A percentile compares a stretch with the other conserved stretches of the same genome.
Evolutionary conservation across 2,888 invertebrate species (phyloP).

Genomic region (Brachypterus glaber): DNA sequence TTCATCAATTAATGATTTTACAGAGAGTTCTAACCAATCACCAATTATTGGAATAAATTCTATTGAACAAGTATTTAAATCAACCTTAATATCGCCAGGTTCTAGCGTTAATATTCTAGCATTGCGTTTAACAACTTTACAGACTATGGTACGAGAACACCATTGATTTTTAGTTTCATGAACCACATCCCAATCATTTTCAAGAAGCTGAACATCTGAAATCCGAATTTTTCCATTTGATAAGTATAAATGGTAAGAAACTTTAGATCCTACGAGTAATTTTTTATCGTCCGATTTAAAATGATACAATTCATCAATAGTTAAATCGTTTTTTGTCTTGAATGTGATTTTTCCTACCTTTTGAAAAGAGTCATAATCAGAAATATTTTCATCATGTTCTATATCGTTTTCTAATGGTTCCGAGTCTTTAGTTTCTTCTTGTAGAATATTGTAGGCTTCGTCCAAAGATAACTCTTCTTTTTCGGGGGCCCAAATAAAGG

Average conservation of each 20-base stretch:
- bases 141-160: slow-evolving; percentile 34
- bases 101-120: slow-evolving; percentile 39
- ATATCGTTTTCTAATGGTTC: slow-evolving; percentile 4
- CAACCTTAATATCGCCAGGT: slow-evolving; percentile 47
- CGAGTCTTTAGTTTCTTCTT: slow-evolving; percentile 13
- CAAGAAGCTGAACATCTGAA: slow-evolving; percentile 35
- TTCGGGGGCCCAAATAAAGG: slow-evolving; percentile 19
- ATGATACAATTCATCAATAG: slow-evolving; percentile 51
- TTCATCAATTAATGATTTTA: slow-evolving; percentile 53
- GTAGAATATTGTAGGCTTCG: slow-evolving; percentile 25
- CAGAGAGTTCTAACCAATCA: slow-evolving; percentile 58
- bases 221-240: slow-evolving; percentile 34
- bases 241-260: slow-evolving; percentile 35
- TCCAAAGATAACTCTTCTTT: slow-evolving; percentile 26
- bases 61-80: slow-evolving; percentile 52
- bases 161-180: slow-evolving; percentile 35
- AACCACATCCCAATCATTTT: slow-evolving; percentile 38
- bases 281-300: slow-evolving; percentile 42
- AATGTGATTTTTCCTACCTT: slow-evolving; percentile 51
- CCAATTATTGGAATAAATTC: slow-evolving; percentile 60
- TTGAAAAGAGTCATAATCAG: slow-evolving; percentile 14
- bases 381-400: slow-evolving; percentile 1
- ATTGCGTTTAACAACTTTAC: slow-evolving; percentile 38
- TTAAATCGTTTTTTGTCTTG: slow-evolving; percentile 42
- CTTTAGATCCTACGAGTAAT: slow-evolving; percentile 47